Base-by-base conservation (phyloP, 2,888 invertebrate species). In the Hedychridium roseum region DNA sequence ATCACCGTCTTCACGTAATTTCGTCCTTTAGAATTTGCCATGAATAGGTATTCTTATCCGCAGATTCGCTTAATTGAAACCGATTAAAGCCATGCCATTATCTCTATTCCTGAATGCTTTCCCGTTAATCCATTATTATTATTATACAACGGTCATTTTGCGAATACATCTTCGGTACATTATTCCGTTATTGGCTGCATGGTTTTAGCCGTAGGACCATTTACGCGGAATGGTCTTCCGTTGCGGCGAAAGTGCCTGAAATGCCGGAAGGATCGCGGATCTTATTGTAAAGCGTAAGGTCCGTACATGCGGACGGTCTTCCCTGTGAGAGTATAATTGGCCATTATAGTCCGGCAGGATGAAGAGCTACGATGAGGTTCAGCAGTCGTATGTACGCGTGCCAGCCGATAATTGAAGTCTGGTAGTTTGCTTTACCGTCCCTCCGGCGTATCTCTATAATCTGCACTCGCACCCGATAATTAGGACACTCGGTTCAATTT, bases 251-350 rank as follows among this genome's bases (percentile, higher is more conserved):
- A n/a, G n/a, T n/a, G n/a, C n/a, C n/a, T n/a, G n/a, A n/a, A n/a
- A n/a, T n/a, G n/a, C n/a, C n/a, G n/a, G n/a, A n/a, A n/a, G n/a
- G n/a, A n/a, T n/a, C n/a, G n/a, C n/a, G n/a, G n/a, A n/a, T n/a
- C n/a, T n/a, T n/a, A n/a, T n/a, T n/a, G n/a, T n/a, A n/a, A n/a
- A n/a, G n/a, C n/a, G n/a, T n/a, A n/a, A n/a, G n/a, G n/a, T n/a
- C n/a, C n/a, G n/a, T n/a, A n/a, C n/a, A n/a, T n/a, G n/a, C n/a
- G n/a, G n/a, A n/a, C n/a, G n/a, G n/a, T n/a, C n/a, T n/a, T n/a
- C n/a, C n/a, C n/a, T n/a, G n/a, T n/a, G n/a, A n/a, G n/a, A n/a
- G 12, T 41, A 15, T 50, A 60, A 60, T 57, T 57, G 48, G 53
- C 57, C 57, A 60, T 50, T 57, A 57, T 41, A 60, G 41, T 30